phyloP scores from a whole-genome alignment of 2,888 invertebrate species.

The Melipona bicolor region DNA sequence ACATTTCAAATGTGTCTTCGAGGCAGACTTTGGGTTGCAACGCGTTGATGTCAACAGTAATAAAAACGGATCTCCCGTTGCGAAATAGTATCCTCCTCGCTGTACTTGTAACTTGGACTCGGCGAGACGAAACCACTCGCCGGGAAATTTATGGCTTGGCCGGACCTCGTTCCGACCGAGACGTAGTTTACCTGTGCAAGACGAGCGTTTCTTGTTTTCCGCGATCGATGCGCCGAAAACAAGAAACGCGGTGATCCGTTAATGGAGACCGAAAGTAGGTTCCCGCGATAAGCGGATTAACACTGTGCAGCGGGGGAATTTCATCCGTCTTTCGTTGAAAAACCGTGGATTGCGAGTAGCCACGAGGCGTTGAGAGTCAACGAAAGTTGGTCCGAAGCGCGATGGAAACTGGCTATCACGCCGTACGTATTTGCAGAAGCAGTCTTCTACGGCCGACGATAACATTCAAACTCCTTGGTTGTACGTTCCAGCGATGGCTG shows the following conservation, averaged over 20 bases:
- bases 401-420: slow-evolving; percentile 32
- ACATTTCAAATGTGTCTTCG: too few relatives aligned
- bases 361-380: slow-evolving; percentile 35
- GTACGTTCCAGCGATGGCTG: slow-evolving; percentile 23
- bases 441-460: slow-evolving; percentile 26
- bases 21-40: too few relatives aligned
- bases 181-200: slow-evolving; percentile 6
- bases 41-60: too few relatives aligned
- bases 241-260: slow-evolving; percentile 7
- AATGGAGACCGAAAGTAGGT: slow-evolving; percentile 20
- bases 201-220: neutral
- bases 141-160: slow-evolving; percentile 5
- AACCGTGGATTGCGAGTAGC: neutral
- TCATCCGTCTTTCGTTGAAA: neutral
- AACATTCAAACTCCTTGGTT: slow-evolving; percentile 53
- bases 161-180: too few relatives aligned
- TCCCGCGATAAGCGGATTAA: slow-evolving; percentile 21
- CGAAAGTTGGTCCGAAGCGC: neutral
- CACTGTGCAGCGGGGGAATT: neutral
- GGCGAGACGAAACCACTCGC: neutral
- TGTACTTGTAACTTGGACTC: neutral
- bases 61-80: too few relatives aligned
- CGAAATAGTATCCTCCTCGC: too few relatives aligned
- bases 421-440: neutral
- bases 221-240: slow-evolving; percentile 2